Base-by-base conservation (phyloP, 2,888 invertebrate genomes). In the Hemistola chrysoprasaria region DNA sequence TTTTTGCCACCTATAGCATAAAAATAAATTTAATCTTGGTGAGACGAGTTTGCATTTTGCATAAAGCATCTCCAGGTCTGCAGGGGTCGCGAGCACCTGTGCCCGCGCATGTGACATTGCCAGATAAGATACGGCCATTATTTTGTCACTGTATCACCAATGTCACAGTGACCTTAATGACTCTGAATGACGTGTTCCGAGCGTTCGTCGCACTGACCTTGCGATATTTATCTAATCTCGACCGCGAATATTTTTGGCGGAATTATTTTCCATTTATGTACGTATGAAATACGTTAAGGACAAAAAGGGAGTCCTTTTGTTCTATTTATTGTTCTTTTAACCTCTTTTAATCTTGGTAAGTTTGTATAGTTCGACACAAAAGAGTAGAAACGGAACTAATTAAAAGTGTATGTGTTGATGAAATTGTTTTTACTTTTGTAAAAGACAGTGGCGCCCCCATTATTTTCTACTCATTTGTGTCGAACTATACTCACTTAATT, bases 161-260 rank as follows among this genome's bases (percentile, higher is more conserved):
- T 86, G 88, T 87, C 87, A 87, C 81, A 85, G 78, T 86, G 83
- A 87, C 88, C 87, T 86, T 80, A 87, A 83, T 87, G 87, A 83
- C 87, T 81, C 76, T 71, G 73, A 83, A 81, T 83, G 81, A 80
- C 83, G 80, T 78, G 73, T 70, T 74, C 66, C 66, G 67, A 75
- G 73, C 77, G 75, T 73, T 74, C 56, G 50, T 53, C 62, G 78
- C 65, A 65, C 65, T 78, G 82, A 86, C 87, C 87, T 87, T 88
- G 87, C 65, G 73, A 78, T 83, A 71, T 80, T 85, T 87, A 86
- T 88, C 87, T 88, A 85, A 87, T 88, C 86, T 78, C 66, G 66
- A 76, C 77, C 71, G 87, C 86, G 65, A 86, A 81, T 82, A 70
- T 70, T 59, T 60, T 65, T 56, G 62, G 57, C 58, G 53, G 59